Percentiles rank a stretch among this genome's conserved stretches.
Evolutionary conservation across 1,140 invertebrate genomes (phyloP).

Genomic region (Periplaneta americana): DNA sequence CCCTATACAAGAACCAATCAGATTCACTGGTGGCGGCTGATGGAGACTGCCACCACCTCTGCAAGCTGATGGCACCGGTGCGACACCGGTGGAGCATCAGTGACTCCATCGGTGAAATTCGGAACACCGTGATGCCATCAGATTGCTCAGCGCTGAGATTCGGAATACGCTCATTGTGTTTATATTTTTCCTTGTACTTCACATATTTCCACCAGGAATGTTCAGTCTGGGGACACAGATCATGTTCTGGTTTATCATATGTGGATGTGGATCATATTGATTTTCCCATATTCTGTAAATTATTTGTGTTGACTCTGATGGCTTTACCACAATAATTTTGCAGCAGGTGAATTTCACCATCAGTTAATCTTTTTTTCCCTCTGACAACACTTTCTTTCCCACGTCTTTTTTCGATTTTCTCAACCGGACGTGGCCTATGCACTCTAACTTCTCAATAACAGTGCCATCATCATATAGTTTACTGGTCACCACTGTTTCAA

Average conservation of each 20-base stretch:
- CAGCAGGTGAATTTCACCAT: conserved; percentile 5
- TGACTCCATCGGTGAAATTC: too few species aligned
- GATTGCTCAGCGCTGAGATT: too few species aligned
- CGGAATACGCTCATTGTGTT: too few species aligned
- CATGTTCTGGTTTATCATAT: conserved; percentile 20
- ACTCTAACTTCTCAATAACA: conserved; percentile 17
- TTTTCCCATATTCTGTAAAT: conserved; percentile 8
- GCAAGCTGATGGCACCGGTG: too few species aligned
- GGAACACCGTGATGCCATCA: too few species aligned
- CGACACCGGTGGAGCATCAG: too few species aligned
- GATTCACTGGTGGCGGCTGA: too few species aligned
- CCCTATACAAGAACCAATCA: too few species aligned
- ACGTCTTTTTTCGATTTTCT: conserved; percentile 7
- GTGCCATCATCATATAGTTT: conserved; percentile 15
- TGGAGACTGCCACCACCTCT: too few species aligned
- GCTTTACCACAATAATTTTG: conserved; percentile 19
- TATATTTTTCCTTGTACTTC: too few species aligned
- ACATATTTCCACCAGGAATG: not conserved
- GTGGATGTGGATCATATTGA: conserved; percentile 19
- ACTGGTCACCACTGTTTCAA: not conserved
- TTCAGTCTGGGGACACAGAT: not conserved
- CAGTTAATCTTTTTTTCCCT: too few species aligned
- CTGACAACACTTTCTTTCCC: conserved; percentile 6
- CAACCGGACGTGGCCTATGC: conserved; percentile 19
- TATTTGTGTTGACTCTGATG: conserved; percentile 9